phyloP scores from a whole-genome alignment of 2,113 vertebrate species.

The Anseranas semipalmata region DNA sequence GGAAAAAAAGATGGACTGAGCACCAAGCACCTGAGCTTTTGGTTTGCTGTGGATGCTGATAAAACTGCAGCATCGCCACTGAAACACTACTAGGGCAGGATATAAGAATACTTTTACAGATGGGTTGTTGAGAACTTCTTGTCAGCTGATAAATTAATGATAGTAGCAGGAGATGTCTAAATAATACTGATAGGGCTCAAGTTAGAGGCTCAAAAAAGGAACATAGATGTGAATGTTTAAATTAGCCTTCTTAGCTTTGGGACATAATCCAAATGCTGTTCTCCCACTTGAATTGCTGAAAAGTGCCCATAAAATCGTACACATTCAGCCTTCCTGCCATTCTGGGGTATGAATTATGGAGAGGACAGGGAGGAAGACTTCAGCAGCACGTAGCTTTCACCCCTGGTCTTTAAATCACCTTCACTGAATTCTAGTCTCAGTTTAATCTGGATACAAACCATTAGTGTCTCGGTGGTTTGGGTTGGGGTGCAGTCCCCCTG shows the following conservation, averaged over 20 bases:
- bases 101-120: neutral
- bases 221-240: neutral
- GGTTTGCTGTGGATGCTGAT: neutral
- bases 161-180: neutral
- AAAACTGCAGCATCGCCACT: neutral
- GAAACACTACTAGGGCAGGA: neutral
- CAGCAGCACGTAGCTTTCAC: neutral
- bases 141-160: neutral
- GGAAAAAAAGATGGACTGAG: neutral
- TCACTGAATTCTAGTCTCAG: neutral
- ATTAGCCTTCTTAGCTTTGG: neutral
- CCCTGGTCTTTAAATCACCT: neutral
- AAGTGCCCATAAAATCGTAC: neutral
- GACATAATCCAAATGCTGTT: neutral
- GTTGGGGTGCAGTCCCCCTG: neutral
- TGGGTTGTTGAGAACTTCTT: neutral
- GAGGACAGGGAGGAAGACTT: neutral
- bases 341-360: neutral
- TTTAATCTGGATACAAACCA: neutral
- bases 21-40: neutral
- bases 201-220: neutral
- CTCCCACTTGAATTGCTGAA: neutral
- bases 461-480: neutral
- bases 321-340: neutral
- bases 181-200: neutral